Base-by-base conservation (phyloP, 1,140 invertebrate genomes). In the Copidosoma floridanum region DNA sequence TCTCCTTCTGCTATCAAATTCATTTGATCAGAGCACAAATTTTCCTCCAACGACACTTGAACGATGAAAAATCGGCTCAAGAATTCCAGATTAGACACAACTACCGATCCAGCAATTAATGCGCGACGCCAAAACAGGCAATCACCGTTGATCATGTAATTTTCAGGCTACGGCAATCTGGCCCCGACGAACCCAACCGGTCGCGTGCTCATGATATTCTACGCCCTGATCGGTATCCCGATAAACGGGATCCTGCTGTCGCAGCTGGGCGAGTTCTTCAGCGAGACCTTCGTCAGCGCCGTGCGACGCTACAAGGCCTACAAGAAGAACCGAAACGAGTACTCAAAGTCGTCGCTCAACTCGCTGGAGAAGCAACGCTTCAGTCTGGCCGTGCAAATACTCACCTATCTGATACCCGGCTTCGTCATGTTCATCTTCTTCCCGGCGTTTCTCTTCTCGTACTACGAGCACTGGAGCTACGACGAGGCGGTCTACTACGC, bases 191-290 rank as follows among this genome's bases (percentile, higher is more conserved):
- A 91, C 1, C 84, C 85, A 55, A 77, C 89, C 1, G 89, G 92
- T 14, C 86, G 92, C 59, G 88, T 95, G 48, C 82, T 97, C 35
- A 95, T 95, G 82, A 96, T 98, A 68, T 86, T 94, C 58, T 98
- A 98, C 74, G 93, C 89, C 0, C 79, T 97, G 16, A 86, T 97
- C 57, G 95, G 97, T n/a, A 96, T 98, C 61, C 96, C 96, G 0
- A 88, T 97, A 71, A 94, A 94, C 71, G 92, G 91, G 76, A 93
- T 96, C 50, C 81, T 94, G 10, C 83, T 94, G 18, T 84, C 89
- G 1, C 88, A 88, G 38, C 73, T 94, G 7, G 91, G 89, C 48
- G 89, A 91, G 68, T 92, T 88, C 71, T 94, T 93, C 70, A 88
- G 88, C n/a, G 65, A 85, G 82, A 82, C 90, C 86, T 87, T 92